phyloP scores from a whole-genome alignment of 2,888 invertebrate species.

The Alloplasta piceator region DNA sequence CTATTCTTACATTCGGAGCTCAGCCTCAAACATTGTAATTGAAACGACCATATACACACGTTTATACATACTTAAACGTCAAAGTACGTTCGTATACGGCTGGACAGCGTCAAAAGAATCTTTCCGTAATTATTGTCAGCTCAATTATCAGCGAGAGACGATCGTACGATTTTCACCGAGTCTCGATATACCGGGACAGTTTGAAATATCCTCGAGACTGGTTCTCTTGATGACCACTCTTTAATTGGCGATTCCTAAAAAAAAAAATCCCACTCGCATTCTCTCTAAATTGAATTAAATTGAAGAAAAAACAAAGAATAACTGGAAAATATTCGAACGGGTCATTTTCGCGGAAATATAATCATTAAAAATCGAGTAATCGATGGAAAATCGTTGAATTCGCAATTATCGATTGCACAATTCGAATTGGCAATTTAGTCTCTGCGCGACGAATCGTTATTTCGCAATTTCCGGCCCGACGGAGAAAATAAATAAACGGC shows the following conservation, averaged over 20 bases:
- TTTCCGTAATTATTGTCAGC: constrained; percentile 51
- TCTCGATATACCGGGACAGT: constrained; percentile 26
- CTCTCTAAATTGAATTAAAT: background rate
- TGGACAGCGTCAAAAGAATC: constrained; percentile 28
- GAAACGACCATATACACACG: background rate
- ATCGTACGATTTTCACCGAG: constrained; percentile 43
- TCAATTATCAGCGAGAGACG: constrained; percentile 50
- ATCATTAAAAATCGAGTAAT: background rate
- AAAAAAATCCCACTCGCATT: constrained; percentile 17
- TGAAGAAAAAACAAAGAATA: too few species aligned
- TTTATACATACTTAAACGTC: background rate
- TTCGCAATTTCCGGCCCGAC: too few species aligned
- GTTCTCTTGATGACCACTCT: constrained; percentile 52
- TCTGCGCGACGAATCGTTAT: too few species aligned
- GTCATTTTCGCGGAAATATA: too few species aligned
- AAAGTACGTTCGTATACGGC: constrained; percentile 12
- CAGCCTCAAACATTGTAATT: background rate
- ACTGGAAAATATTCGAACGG: too few species aligned
- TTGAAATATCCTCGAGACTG: constrained; percentile 50
- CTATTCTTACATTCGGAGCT: constrained; percentile 36
- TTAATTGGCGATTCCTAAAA: constrained; percentile 31
- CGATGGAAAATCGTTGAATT: background rate
- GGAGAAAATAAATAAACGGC: too few species aligned
- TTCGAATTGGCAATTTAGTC: too few species aligned
- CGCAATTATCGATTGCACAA: too few species aligned